phyloP scores from a whole-genome alignment of 2,113 vertebrate species.

The Falco punctatus region DNA sequence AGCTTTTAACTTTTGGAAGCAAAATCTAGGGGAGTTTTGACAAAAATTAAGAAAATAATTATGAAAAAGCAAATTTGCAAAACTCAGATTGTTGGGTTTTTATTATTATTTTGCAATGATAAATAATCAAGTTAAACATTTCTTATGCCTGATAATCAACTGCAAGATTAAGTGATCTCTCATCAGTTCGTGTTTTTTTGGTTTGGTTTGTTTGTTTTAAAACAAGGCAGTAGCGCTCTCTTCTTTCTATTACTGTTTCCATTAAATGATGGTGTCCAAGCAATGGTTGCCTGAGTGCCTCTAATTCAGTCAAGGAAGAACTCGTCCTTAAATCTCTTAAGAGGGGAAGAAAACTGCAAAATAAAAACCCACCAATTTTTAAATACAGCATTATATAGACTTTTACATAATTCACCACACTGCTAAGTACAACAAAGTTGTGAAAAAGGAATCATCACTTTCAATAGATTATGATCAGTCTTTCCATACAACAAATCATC shows the following conservation, averaged over 20 bases:
- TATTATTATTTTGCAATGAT: neutral
- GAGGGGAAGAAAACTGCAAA: neutral
- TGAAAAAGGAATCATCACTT: neutral
- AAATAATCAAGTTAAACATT: neutral
- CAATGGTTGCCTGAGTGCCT: neutral
- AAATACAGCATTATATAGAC: neutral
- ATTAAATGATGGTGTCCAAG: neutral
- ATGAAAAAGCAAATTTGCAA: neutral
- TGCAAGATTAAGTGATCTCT: neutral
- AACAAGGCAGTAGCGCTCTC: neutral
- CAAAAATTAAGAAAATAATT: neutral
- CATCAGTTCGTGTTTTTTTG: neutral
- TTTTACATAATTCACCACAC: neutral
- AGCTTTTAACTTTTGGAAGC: neutral
- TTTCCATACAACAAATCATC: neutral
- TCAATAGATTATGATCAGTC: neutral
- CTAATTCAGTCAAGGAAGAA: neutral
- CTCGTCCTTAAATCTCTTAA: neutral
- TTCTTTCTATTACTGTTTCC: neutral
- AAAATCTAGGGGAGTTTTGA: neutral
- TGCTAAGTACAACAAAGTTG: neutral
- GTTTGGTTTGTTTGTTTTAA: neutral
- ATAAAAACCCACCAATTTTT: neutral
- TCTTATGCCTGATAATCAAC: neutral
- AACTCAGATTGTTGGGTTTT: neutral